These are phyloP conservation scores for Catostomus latipinnis DNA, from an alignment of 2,797 vertebrate species.

Conservation along the genomic window DNA sequence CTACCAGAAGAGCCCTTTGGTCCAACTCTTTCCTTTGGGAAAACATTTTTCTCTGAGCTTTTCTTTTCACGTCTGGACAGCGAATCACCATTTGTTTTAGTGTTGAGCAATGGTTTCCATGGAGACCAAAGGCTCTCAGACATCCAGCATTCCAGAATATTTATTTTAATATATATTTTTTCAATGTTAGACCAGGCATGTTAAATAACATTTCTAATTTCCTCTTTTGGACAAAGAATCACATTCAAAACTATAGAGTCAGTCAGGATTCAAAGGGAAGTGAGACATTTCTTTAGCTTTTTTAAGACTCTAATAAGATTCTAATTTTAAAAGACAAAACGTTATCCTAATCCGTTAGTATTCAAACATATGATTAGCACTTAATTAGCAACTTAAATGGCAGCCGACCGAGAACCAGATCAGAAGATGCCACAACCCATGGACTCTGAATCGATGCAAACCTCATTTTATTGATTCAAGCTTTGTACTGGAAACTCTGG, in stretches of 20 bases:
- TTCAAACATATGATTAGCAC: slow-evolving; percentile 59
- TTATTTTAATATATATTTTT: slow-evolving; percentile 58
- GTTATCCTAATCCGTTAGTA: neutral
- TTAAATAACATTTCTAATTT: slow-evolving; percentile 37
- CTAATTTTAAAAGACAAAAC: too few species aligned
- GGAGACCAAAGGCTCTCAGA: slow-evolving; percentile 73
- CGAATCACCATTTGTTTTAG: slow-evolving; percentile 70
- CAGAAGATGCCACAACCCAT: slow-evolving; percentile 52
- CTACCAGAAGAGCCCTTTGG: slow-evolving; percentile 67
- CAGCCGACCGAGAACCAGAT: slow-evolving; percentile 28
- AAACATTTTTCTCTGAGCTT: slow-evolving; percentile 71
- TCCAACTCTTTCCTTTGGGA: slow-evolving; percentile 70
- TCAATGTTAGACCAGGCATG: slow-evolving; percentile 49
- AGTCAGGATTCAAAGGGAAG: neutral
- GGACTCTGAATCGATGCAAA: slow-evolving; percentile 59
- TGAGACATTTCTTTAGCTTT: neutral
- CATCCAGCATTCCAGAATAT: slow-evolving; percentile 70
- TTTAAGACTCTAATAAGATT: neutral
- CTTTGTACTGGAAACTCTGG: slow-evolving; percentile 53
- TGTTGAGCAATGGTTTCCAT: slow-evolving; percentile 74
- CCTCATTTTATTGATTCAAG: slow-evolving; percentile 59
- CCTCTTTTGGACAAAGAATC: slow-evolving; percentile 17
- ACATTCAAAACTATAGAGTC: neutral
- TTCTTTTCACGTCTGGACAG: slow-evolving; percentile 61
- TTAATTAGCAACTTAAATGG: slow-evolving; percentile 55